Evolutionary conservation across 35 echinoderm and acorn worm genomes (phyloP).

Genomic region (Holothuria glaberrima): DNA sequence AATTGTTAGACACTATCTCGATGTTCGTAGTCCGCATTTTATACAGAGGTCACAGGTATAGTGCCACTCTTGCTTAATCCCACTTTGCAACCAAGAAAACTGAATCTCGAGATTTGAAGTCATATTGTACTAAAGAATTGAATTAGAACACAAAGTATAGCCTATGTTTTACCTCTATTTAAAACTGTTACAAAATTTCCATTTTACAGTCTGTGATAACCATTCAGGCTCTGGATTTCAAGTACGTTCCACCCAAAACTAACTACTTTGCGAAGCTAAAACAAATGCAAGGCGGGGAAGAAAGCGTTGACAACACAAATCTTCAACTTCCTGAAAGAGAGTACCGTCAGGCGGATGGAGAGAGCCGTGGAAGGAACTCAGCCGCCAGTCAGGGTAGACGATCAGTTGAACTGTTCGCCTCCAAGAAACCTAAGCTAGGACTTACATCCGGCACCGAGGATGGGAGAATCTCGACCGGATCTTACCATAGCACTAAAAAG

Average conservation of each 20-base stretch:
- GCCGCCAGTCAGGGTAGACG: conserved; percentile 4
- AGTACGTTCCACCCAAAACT: conserved; percentile 27
- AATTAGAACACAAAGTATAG: too few relatives aligned
- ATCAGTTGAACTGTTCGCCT: background rate
- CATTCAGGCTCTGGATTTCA: conserved; percentile 3
- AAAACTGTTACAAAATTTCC: background rate
- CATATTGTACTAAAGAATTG: too few relatives aligned
- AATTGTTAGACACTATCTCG: too few relatives aligned
- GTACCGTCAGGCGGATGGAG: conserved; percentile 39
- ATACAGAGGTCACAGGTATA: too few relatives aligned
- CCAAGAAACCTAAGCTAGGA: conserved; percentile 22
- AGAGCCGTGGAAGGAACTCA: conserved; percentile 35
- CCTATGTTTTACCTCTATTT: too few relatives aligned
- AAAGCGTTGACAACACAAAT: background rate
- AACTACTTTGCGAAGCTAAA: conserved; percentile 13
- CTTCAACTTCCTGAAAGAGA: conserved; percentile 16
- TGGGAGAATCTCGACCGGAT: background rate
- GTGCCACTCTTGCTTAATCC: too few relatives aligned
- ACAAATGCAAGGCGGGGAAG: background rate
- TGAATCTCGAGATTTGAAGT: too few relatives aligned
- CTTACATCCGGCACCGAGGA: background rate
- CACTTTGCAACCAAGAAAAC: too few relatives aligned
- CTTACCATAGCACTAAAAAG: background rate
- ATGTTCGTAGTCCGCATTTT: too few relatives aligned
- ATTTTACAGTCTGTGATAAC: conserved; percentile 22